Conservation (phyloP, 2,113 vertebrate genomes). For the Etia nguti region DNA sequence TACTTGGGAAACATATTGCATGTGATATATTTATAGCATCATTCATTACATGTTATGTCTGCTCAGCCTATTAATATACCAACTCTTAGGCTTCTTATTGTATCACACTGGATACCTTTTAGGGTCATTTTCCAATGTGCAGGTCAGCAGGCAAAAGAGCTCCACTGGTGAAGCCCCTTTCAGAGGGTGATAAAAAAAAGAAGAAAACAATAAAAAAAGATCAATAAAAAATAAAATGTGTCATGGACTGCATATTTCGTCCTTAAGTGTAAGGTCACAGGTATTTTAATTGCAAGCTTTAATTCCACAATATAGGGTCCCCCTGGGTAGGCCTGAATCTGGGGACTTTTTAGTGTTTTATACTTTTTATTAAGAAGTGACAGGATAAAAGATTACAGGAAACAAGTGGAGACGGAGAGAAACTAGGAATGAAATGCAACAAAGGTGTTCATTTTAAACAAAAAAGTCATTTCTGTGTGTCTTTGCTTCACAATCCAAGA, state of each 20-base stretch:
- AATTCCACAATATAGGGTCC: background rate
- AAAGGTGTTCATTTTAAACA: background rate
- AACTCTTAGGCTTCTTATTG: background rate
- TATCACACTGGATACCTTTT: background rate
- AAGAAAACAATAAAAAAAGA: accelerated
- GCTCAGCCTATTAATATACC: background rate
- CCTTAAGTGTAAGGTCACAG: background rate
- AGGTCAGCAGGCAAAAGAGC: background rate
- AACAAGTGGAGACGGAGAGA: background rate
- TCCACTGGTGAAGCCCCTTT: background rate
- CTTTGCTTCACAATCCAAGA: background rate
- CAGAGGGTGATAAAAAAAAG: background rate
- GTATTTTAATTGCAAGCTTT: background rate
- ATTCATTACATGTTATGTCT: background rate
- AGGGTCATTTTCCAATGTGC: background rate
- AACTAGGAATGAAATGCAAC: background rate
- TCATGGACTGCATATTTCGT: background rate
- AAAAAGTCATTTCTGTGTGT: background rate
- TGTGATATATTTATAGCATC: background rate
- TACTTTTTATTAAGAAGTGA: background rate
- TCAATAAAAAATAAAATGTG: background rate
- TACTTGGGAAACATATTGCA: background rate
- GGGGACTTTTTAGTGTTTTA: background rate
- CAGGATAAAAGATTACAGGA: background rate
- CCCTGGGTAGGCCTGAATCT: background rate